Evolutionary conservation across 2,113 vertebrate species (phyloP).

Genomic region (Scophthalmus maximus): DNA sequence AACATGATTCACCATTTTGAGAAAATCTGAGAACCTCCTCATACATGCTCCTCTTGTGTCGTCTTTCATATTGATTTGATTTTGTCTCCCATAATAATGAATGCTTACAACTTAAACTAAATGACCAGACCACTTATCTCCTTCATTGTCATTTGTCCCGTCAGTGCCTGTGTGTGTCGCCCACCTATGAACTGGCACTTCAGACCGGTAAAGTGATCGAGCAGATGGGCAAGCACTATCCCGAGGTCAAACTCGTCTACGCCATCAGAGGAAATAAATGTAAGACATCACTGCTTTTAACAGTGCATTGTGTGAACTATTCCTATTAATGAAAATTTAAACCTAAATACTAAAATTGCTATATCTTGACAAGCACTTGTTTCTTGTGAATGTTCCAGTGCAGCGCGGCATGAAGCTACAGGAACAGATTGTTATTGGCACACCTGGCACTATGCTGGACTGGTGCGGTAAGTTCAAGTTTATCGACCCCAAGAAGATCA

Average conservation of each 20-base stretch:
- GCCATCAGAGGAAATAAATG: constrained; percentile 97
- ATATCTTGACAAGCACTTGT: neutral
- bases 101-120: neutral
- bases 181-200: constrained; percentile 95
- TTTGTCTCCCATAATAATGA: neutral
- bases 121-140: neutral
- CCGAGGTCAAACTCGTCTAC: constrained; percentile 92
- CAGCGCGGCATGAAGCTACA: constrained; percentile 90
- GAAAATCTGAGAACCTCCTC: neutral
- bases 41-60: neutral
- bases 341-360: neutral
- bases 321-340: neutral
- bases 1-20: neutral
- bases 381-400: constrained; percentile 80
- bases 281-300: constrained; percentile 76
- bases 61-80: neutral
- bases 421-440: constrained; percentile 98
- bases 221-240: constrained; percentile 95
- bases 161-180: constrained; percentile 96
- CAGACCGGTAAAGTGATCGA: constrained; percentile 98
- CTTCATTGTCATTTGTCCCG: neutral
- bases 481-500: constrained; percentile 95
- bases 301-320: neutral
- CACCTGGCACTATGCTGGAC: constrained; percentile 94
- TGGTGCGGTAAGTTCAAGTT: constrained; percentile 97